Conservation (phyloP, 2,113 vertebrate species). For the Erinaceus europaeus region DNA sequence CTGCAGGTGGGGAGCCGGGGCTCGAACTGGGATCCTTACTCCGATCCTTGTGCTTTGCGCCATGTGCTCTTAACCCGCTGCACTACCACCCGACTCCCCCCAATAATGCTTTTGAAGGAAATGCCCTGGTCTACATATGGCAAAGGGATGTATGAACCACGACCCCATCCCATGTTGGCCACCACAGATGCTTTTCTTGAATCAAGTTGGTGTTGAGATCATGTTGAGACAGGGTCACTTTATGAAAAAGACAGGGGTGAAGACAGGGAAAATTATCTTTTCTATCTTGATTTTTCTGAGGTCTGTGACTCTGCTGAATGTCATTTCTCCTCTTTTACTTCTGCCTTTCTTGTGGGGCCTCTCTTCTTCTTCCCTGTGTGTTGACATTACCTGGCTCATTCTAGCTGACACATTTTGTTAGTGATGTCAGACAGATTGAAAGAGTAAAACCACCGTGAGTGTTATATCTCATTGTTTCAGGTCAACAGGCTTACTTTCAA, state of each 20-base stretch:
- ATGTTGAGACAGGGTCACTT: constrained; percentile 48
- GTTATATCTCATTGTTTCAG: constrained; percentile 88
- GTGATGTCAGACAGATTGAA: constrained; percentile 81
- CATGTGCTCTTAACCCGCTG: too few species aligned
- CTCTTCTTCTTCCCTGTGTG: constrained; percentile 33
- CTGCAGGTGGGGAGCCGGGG: too few species aligned
- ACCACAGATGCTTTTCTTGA: constrained; percentile 39
- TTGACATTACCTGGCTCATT: constrained; percentile 69
- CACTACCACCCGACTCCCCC: too few species aligned
- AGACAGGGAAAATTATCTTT: constrained; percentile 44
- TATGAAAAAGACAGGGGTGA: background rate
- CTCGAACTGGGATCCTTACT: too few species aligned
- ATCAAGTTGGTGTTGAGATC: constrained; percentile 38
- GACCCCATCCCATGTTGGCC: background rate
- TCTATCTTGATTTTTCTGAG: constrained; percentile 46
- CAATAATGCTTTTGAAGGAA: constrained; percentile 32
- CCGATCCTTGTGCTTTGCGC: too few species aligned
- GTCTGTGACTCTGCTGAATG: constrained; percentile 21
- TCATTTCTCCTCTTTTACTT: constrained; percentile 26
- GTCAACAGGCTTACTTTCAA: constrained; percentile 87
- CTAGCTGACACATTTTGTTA: constrained; percentile 87
- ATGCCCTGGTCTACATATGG: background rate
- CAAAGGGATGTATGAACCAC: background rate
- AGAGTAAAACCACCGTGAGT: constrained; percentile 79
- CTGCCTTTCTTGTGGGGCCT: constrained; percentile 55